A percentile compares a stretch with the other conserved stretches of the same genome.
phyloP scores from a whole-genome alignment of 2,888 invertebrate genomes.

The Onchidella celtica region DNA sequence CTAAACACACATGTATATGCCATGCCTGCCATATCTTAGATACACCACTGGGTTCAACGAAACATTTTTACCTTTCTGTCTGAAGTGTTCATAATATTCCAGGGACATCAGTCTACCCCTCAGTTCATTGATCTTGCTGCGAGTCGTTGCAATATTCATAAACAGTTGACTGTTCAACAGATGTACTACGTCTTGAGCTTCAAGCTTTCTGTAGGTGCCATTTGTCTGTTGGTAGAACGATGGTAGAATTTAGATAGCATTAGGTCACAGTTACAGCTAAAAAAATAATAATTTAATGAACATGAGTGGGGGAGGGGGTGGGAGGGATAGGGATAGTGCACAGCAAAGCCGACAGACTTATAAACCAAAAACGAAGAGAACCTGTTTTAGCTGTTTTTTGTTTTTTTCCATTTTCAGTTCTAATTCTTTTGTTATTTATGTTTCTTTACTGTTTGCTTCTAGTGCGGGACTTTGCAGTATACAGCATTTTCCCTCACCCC shows the following conservation, averaged over 20 bases:
- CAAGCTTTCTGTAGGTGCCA: conserved; percentile 88
- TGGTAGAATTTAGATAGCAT: no score
- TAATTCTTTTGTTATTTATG: no score
- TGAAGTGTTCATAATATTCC: conserved; percentile 83
- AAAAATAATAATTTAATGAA: background rate
- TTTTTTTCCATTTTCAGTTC: no score
- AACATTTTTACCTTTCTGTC: conserved; percentile 78
- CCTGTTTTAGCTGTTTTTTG: no score
- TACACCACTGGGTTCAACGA: no score
- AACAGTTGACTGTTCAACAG: conserved; percentile 90
- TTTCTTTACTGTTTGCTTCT: no score
- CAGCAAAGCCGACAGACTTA: background rate
- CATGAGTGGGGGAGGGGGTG: background rate
- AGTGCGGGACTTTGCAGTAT: no score
- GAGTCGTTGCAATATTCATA: conserved; percentile 86
- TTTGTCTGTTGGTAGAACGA: conserved; percentile 84
- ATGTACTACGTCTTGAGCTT: conserved; percentile 90
- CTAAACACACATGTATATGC: background rate
- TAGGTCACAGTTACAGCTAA: no score
- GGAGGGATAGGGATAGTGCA: background rate
- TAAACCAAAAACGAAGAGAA: no score
- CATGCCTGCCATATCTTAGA: no score
- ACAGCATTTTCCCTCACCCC: no score
- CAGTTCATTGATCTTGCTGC: conserved; percentile 84
- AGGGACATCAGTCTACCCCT: conserved; percentile 88